Conservation (phyloP, 2,888 invertebrate genomes). For the Erebia epiphron region DNA sequence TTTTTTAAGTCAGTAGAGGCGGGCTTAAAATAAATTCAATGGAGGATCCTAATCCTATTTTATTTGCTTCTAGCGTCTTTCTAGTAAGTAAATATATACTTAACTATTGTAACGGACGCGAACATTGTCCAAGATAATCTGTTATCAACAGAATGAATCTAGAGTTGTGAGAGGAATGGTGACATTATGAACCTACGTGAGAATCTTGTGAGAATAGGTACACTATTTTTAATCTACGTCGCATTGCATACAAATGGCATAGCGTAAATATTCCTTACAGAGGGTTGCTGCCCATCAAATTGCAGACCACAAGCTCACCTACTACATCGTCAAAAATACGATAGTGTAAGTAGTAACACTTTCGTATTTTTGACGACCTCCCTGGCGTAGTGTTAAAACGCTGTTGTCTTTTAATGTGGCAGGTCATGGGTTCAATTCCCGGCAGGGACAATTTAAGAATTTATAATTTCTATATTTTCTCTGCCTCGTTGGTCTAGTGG, state of each 20-base stretch:
- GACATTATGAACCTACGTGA: constrained; percentile 9
- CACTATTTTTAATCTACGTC: background rate
- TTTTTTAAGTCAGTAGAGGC: background rate
- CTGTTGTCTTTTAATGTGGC: too few species aligned
- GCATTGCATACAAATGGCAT: background rate
- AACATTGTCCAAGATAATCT: constrained; percentile 19
- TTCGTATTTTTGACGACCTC: too few species aligned
- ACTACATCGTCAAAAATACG: too few species aligned
- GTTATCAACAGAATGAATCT: constrained; percentile 26
- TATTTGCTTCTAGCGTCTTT: background rate
- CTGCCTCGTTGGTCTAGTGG: too few species aligned
- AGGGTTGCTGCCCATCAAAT: too few species aligned
- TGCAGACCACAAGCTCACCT: too few species aligned
- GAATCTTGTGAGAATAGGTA: background rate
- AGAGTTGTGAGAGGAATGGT: constrained; percentile 11
- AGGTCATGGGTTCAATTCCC: too few species aligned
- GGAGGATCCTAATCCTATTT: background rate
- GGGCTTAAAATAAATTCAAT: constrained; percentile 8
- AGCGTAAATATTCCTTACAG: too few species aligned
- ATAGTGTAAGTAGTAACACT: too few species aligned
- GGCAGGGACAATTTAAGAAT: too few species aligned
- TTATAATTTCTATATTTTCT: too few species aligned
- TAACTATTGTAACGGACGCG: constrained; percentile 9
- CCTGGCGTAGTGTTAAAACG: too few species aligned
- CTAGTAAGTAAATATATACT: background rate